phyloP scores from a whole-genome alignment of 2,797 vertebrate species.

The Gephyroberyx darwinii region DNA sequence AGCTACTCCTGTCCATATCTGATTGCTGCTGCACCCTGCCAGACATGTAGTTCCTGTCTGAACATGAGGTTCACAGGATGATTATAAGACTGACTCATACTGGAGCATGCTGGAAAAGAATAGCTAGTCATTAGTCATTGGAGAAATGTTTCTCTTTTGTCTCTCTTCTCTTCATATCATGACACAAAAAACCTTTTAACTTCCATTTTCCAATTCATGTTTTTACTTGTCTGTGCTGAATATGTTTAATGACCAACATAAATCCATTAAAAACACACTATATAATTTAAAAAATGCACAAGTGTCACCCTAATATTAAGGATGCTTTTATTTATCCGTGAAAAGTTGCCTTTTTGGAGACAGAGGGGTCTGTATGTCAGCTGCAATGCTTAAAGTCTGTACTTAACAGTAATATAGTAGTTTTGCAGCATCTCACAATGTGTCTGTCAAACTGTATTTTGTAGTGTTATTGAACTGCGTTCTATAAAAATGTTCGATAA shows the following conservation, averaged over 20 bases:
- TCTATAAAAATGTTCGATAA: too few species aligned
- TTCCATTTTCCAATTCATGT: neutral
- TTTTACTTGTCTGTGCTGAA: conserved; percentile 2
- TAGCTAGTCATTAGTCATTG: neutral
- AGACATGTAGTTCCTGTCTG: conserved; percentile 16
- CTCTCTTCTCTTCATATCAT: neutral
- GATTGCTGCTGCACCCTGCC: conserved; percentile 22
- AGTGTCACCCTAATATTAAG: neutral
- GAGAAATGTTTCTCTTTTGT: conserved; percentile 1
- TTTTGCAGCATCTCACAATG: too few species aligned
- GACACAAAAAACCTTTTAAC: conserved; percentile 13
- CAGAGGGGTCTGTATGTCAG: neutral
- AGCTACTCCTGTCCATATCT: conserved; percentile 3
- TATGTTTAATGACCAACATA: too few species aligned
- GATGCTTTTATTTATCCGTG: neutral
- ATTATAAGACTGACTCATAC: conserved; percentile 26
- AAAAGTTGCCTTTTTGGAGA: neutral
- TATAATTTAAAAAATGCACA: neutral
- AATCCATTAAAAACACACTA: neutral
- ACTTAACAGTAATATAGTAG: too few species aligned
- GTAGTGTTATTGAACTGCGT: too few species aligned
- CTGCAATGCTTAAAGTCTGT: neutral
- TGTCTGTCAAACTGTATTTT: neutral
- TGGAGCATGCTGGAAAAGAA: neutral
- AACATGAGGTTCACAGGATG: conserved; percentile 16